These are phyloP conservation scores for Aproaerema taeniolella DNA, from an alignment of 2,888 invertebrate species.

Conservation along the genomic window DNA sequence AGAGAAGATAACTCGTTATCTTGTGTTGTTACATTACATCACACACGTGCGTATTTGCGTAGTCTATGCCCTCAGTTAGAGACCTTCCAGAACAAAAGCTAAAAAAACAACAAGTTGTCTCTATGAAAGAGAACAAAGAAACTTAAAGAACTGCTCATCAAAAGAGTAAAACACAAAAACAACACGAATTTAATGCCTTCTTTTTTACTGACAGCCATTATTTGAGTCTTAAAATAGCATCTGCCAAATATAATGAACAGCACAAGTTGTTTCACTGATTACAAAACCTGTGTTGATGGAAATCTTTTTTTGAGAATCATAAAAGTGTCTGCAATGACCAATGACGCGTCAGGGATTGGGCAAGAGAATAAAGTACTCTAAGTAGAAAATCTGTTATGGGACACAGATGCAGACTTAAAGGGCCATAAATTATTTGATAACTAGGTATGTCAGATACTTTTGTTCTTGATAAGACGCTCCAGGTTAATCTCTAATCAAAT, in stretches of 20 bases:
- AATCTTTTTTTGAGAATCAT: slow-evolving; percentile 30
- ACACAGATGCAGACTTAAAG: no score
- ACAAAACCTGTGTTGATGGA: slow-evolving; percentile 36
- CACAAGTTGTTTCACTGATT: slow-evolving; percentile 29
- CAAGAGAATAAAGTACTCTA: no score
- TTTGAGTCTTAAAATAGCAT: slow-evolving; percentile 37
- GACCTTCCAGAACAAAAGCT: slow-evolving; percentile 28
- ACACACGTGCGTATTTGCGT: slow-evolving; percentile 12
- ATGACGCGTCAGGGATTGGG: slow-evolving; percentile 6
- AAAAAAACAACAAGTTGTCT: slow-evolving; percentile 8
- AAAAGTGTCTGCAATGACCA: no score
- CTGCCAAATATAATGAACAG: slow-evolving; percentile 30
- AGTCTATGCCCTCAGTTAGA: slow-evolving; percentile 21
- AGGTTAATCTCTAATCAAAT: no score
- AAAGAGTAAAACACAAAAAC: slow-evolving; percentile 23
- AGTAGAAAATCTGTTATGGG: no score
- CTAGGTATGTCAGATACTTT: no score
- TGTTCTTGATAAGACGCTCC: no score
- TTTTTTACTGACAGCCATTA: slow-evolving; percentile 31
- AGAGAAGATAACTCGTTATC: neutral
- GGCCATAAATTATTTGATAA: no score
- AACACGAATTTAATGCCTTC: slow-evolving; percentile 23
- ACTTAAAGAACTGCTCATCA: slow-evolving; percentile 22
- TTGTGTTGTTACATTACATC: neutral
- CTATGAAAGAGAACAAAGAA: slow-evolving; percentile 26